Conservation (phyloP, 2,888 invertebrate species). For the Ophion costatus region DNA sequence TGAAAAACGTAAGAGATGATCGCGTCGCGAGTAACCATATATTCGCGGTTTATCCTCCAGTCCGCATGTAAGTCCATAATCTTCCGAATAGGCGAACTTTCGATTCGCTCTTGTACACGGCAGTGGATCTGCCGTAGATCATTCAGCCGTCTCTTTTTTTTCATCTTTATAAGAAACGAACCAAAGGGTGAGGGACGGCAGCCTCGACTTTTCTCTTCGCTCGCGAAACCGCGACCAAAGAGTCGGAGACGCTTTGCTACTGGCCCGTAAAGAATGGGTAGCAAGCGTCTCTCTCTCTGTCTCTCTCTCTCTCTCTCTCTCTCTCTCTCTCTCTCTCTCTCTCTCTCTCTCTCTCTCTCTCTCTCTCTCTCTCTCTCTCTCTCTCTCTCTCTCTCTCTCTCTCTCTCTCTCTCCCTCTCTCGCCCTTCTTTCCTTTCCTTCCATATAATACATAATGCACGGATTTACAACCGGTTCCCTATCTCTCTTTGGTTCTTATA, state of each 20-base stretch:
- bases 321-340: too few species aligned
- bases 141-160: not conserved
- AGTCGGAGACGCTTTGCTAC: conserved; percentile 45
- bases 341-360: conserved; percentile 26
- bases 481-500: conserved; percentile 37
- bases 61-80: not conserved
- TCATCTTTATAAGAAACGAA: not conserved
- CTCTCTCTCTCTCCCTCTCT: conserved; percentile 26
- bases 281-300: conserved; percentile 8
- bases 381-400: conserved; percentile 26
- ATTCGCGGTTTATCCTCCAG: too few species aligned
- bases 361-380: conserved; percentile 26
- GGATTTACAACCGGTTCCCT: conserved; percentile 74
- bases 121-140: not conserved
- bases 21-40: too few species aligned
- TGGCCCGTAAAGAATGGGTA: conserved; percentile 56
- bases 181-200: not conserved
- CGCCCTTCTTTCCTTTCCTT: conserved; percentile 61
- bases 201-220: conserved; percentile 15
- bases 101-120: not conserved
- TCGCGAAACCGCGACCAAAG: conserved; percentile 4
- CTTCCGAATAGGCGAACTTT: not conserved
- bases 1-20: too few species aligned
- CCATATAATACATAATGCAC: conserved; percentile 74
- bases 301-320: conserved; percentile 59